These are phyloP conservation scores for Tyria jacobaeae DNA, from an alignment of 2,888 invertebrate genomes.

Conservation along the genomic window DNA sequence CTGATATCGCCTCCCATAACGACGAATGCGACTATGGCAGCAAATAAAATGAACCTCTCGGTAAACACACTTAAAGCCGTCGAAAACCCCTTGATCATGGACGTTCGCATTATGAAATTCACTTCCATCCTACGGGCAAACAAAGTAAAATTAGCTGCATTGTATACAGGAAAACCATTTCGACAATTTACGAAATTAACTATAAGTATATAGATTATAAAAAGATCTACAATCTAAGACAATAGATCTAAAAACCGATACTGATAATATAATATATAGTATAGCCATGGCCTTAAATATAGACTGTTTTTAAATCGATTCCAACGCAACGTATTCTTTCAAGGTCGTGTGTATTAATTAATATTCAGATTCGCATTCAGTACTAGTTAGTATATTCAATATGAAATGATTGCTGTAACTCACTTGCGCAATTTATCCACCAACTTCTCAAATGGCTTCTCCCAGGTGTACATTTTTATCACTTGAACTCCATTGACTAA, in stretches of 20 bases:
- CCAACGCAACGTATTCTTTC: not conserved
- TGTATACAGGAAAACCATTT: too few species aligned
- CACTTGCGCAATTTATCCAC: slow-evolving; percentile 90
- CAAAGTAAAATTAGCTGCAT: not conserved
- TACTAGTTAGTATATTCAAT: not conserved
- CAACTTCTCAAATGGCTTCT: slow-evolving; percentile 90
- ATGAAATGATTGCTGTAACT: slow-evolving; percentile 43
- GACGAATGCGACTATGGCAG: slow-evolving; percentile 92
- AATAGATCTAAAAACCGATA: too few species aligned
- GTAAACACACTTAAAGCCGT: slow-evolving; percentile 91
- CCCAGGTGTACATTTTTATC: slow-evolving; percentile 96
- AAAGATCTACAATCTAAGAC: too few species aligned
- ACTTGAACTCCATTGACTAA: slow-evolving; percentile 92
- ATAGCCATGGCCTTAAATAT: too few species aligned
- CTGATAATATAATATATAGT: too few species aligned
- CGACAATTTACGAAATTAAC: too few species aligned
- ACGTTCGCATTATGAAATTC: slow-evolving; percentile 88
- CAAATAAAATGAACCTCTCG: slow-evolving; percentile 93
- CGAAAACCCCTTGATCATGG: slow-evolving; percentile 89
- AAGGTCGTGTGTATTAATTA: not conserved
- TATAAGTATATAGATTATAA: too few species aligned
- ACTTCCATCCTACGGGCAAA: slow-evolving; percentile 88
- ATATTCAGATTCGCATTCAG: not conserved
- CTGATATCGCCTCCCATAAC: slow-evolving; percentile 87
- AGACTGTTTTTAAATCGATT: not conserved